phyloP scores from a whole-genome alignment of 2,797 vertebrate genomes.

The Aplochiton taeniatus region DNA sequence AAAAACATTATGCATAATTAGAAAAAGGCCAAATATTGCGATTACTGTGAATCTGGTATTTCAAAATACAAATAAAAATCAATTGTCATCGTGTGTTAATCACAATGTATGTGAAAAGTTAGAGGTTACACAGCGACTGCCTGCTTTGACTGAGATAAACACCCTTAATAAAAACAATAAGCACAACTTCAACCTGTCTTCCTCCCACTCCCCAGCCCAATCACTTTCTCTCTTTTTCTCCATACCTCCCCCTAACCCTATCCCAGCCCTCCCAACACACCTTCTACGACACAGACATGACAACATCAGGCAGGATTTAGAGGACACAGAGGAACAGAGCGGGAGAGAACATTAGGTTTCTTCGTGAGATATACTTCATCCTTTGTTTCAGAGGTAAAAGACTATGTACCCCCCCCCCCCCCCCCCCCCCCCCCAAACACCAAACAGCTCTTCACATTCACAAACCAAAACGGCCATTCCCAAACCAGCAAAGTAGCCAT shows the following conservation, averaged over 20 bases:
- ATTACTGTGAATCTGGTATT: no score
- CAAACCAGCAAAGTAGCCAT: constrained; percentile 22
- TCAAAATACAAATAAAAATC: no score
- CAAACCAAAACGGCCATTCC: constrained; percentile 41
- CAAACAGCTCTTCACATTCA: constrained; percentile 11
- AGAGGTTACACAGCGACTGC: no score
- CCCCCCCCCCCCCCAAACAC: constrained; percentile 10
- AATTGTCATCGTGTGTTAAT: no score
- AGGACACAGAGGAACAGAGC: constrained; percentile 59
- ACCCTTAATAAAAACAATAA: no score
- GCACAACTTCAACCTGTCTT: no score
- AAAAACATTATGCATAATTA: no score
- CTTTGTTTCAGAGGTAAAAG: background rate
- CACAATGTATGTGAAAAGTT: no score
- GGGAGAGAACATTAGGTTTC: constrained; percentile 56
- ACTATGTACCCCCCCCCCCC: background rate
- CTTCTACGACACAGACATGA: constrained; percentile 74
- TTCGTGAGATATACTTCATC: constrained; percentile 39
- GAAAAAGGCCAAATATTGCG: no score
- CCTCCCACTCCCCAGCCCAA: no score
- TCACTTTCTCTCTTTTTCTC: constrained; percentile 1
- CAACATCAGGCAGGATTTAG: constrained; percentile 65
- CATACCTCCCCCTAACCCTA: constrained; percentile 11
- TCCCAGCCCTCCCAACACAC: constrained; percentile 63
- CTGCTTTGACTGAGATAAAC: no score